phyloP scores from a whole-genome alignment of 2,888 invertebrate genomes.

The Himalopsyche kuldschensis region DNA sequence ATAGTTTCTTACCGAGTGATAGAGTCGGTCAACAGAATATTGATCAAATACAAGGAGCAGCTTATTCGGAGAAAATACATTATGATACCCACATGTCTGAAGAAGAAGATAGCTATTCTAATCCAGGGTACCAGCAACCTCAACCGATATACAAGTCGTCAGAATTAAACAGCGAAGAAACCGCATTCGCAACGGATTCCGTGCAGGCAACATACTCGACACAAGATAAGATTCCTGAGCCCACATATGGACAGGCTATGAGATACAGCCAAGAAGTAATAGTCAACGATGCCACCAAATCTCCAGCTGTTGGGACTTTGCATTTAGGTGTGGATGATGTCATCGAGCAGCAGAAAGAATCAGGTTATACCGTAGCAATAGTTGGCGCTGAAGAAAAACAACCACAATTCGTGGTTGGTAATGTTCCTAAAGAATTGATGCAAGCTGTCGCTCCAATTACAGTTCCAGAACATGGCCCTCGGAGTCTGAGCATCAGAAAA shows the following conservation, averaged over 20 bases:
- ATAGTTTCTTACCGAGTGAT: slow-evolving; percentile 52
- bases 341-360: slow-evolving; percentile 47
- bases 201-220: slow-evolving; percentile 20
- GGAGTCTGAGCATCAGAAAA: slow-evolving; percentile 51
- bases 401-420: slow-evolving; percentile 68
- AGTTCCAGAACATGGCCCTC: slow-evolving; percentile 68
- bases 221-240: slow-evolving; percentile 42
- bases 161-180: slow-evolving; percentile 15
- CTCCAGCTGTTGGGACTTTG: slow-evolving; percentile 49
- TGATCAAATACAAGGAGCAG: slow-evolving; percentile 55
- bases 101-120: slow-evolving; percentile 21
- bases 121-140: slow-evolving; percentile 28
- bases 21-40: slow-evolving; percentile 53
- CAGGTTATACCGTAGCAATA: slow-evolving; percentile 48
- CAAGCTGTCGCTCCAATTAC: slow-evolving; percentile 61
- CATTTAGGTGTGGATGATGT: slow-evolving; percentile 54
- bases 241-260: slow-evolving; percentile 53
- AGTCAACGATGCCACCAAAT: slow-evolving; percentile 51
- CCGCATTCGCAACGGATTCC: slow-evolving; percentile 24
- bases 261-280: slow-evolving; percentile 42
- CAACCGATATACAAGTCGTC: slow-evolving; percentile 36
- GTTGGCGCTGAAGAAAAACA: slow-evolving; percentile 46
- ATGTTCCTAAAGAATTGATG: slow-evolving; percentile 62
- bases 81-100: slow-evolving; percentile 46
- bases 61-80: slow-evolving; percentile 52